Evolutionary conservation across 2,113 vertebrate species (phyloP), one percentile per base, ranked within the genome.

Genomic region (Nyctereutes procyonoides): DNA sequence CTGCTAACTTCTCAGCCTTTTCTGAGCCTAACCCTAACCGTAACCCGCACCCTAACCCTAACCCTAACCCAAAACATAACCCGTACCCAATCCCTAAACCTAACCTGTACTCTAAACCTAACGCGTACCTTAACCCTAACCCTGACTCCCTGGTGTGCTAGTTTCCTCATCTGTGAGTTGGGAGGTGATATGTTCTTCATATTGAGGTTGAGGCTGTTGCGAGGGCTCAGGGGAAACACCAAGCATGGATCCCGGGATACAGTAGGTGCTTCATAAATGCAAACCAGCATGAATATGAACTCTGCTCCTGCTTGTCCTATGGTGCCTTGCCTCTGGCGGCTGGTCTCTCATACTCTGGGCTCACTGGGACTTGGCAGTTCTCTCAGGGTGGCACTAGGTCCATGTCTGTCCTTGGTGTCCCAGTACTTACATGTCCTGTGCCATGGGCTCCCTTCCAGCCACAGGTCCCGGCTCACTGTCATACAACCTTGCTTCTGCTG

Each of bases 111-210:
- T n/a, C n/a, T n/a, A n/a, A n/a, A n/a, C n/a, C n/a, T n/a, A n/a
- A n/a, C n/a, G n/a, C n/a, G n/a, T n/a, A n/a, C n/a, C n/a, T n/a
- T n/a, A n/a, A n/a, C n/a, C n/a, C n/a, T n/a, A n/a, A n/a, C n/a
- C n/a, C 17, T 5, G 63, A 58, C 30, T 86, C 63, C 28, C 22
- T 7, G 35, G 35, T 56, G 32, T 74, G 35, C 92, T 58, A 22
- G 60, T 86, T 93, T 90, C 88, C 30, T 81, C 5, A 9, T 79
- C 53, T 93, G 60, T 79, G 80, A 63, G 58, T 26, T 83, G 38
- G n/a, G 76, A 80, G 63, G 89, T 0, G 1, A 14, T 19, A 14
- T 14, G 5, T 71, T 86, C 51, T 90, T 87, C 26, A 51, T 11
- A 2, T 4, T 0, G 24, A 88, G 51, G 19, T 4, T 0, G 24